A percentile compares a stretch with the other conserved stretches of the same genome.
phyloP scores from a whole-genome alignment of 2,888 invertebrate species.

The Magallana nippona region DNA sequence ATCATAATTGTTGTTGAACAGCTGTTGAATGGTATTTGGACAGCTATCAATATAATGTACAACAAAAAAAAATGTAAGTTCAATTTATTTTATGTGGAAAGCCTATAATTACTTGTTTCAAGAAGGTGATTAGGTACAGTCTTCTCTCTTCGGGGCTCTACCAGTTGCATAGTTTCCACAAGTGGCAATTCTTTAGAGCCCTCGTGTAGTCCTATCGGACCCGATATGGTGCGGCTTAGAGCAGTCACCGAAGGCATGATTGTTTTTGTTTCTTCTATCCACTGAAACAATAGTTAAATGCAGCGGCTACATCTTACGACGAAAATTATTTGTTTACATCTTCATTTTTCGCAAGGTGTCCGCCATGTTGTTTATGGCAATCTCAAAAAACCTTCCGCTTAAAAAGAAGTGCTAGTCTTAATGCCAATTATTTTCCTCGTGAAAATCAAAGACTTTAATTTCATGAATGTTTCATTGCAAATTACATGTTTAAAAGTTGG shows the following conservation, averaged over 20 bases:
- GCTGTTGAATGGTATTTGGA: background rate
- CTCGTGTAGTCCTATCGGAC: conserved; percentile 56
- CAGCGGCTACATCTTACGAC: background rate
- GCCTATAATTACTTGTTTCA: conserved; percentile 67
- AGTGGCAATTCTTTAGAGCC: conserved; percentile 58
- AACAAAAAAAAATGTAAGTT: background rate
- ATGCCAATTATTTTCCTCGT: background rate
- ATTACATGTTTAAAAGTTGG: background rate
- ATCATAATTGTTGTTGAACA: too few relatives aligned
- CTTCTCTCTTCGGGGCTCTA: conserved; percentile 71
- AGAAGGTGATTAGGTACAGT: conserved; percentile 72
- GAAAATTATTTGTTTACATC: background rate
- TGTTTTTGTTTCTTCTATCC: background rate
- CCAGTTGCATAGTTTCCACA: conserved; percentile 74
- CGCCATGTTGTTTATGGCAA: conserved; percentile 53
- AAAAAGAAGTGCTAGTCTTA: conserved; percentile 41
- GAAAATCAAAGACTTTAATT: background rate
- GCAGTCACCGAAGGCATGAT: conserved; percentile 62
- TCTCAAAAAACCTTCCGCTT: background rate
- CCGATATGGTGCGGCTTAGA: conserved; percentile 54
- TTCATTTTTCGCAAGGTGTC: conserved; percentile 8
- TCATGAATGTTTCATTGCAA: background rate
- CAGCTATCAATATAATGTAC: background rate
- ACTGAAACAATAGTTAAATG: background rate
- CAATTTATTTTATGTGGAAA: background rate